Evolutionary conservation across 2,113 vertebrate species (phyloP), one percentile per base, ranked within the genome.

Genomic region (Acanthochromis polyacanthus): DNA sequence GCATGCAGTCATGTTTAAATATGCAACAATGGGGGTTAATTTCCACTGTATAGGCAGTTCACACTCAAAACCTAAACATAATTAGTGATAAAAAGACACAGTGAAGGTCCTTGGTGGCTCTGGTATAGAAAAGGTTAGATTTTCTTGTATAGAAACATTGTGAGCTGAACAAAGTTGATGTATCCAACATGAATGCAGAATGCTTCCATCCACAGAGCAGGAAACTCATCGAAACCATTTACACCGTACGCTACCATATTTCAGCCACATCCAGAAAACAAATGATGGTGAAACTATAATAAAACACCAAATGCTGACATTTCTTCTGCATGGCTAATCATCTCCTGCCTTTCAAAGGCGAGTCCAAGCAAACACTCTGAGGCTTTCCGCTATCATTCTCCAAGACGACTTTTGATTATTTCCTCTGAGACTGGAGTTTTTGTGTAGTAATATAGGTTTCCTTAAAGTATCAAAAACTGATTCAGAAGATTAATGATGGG

Each of bases 391-490:
- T 30, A 59, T 43, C 17, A 68, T 30, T 46, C 56, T 52, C 20
- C n/a, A 40, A 38, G 22, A 30, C 45, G 17, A 17, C 69, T 71
- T 71, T 72, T 72, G 69, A 80, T 86, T 73, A 64, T 80, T 68
- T 80, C 68, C 68, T 23, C 19, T n/a, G 57, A 60, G 80, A 76
- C 46, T 36, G 10, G 25, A 32, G 36, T 45, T 83, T 83, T 25
- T 10, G 3, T 61, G 63, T 48, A 19, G 60, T 70, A 40, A 58
- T 59, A 65, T 65, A 50, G 38, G 63, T 73, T 72, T 72, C 4
- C 69, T 56, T 23, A 63, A 74, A 46, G 67, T 36, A 61, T 58
- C 46, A 60, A 63, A 63, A 67, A 50, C 17, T 30, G 22, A 22
- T 43, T 43, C 40, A 43, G 40, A 15, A 43, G 40, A 12, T 15